Base-by-base conservation (phyloP, 2,888 invertebrate species). In the Drosophila stalkeri region DNA sequence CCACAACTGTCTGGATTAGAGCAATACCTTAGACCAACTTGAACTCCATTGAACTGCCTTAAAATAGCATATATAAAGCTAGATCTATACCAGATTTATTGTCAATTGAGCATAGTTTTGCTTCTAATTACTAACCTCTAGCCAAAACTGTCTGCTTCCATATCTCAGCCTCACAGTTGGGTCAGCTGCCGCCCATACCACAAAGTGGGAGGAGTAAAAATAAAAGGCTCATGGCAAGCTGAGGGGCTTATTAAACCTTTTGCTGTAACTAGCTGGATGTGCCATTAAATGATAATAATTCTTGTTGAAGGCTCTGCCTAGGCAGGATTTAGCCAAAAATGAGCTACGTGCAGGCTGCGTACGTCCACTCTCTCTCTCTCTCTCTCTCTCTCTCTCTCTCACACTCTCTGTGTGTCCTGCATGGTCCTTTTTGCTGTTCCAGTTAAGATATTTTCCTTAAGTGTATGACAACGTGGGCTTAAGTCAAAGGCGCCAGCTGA, bases 391-490 rank as follows among this genome's bases (percentile, higher is more conserved):
- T n/a, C n/a, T n/a, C n/a, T n/a, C n/a, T n/a, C n/a, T n/a, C n/a
- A n/a, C n/a, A n/a, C n/a, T n/a, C n/a, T 49, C 31, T 31, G 31
- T 55, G 27, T 31, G 41, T 55, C 55, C 35, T 59, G 35, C 35
- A 37, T 35, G 61, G 72, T 55, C 63, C 52, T 59, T 64, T 63
- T 64, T 63, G 57, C 69, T 80, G 72, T 72, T 67, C 72, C 69
- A 75, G 76, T 74, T 79, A 71, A 84, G 88, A 90, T 90, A 80
- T 88, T 84, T 83, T 80, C 54, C 54, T 54, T 75, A 79, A 76
- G 90, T 81, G 82, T 82, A 82, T 86, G 88, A 88, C 88, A 88
- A 84, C 84, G 75, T 73, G 71, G 82, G 89, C 88, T 90, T 88
- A 88, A 80, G 82, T 75, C 66, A 74, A 81, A 78, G 65, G 72